phyloP scores from a whole-genome alignment of 2,797 vertebrate genomes.

The Linurgus olivaceus region DNA sequence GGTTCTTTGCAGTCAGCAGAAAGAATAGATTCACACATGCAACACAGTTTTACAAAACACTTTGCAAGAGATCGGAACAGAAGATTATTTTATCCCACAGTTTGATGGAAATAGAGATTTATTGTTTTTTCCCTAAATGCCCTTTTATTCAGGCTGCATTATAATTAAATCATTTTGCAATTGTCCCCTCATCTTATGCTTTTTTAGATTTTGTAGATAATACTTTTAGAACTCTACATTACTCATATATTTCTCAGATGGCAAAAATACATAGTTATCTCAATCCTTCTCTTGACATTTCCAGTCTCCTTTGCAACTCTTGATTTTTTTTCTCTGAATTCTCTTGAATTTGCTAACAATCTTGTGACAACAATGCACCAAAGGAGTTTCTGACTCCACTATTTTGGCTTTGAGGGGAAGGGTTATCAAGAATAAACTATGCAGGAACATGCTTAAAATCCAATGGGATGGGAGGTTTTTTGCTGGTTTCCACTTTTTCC shows the following conservation, averaged over 20 bases:
- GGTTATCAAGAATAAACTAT: neutral
- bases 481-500: neutral
- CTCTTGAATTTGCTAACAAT: neutral
- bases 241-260: neutral
- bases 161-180: neutral
- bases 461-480: neutral
- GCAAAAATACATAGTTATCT: neutral
- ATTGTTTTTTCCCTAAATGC: neutral
- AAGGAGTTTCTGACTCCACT: neutral
- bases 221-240: neutral
- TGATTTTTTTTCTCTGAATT: neutral
- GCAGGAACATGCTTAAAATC: neutral
- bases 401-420: neutral
- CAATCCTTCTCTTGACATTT: neutral
- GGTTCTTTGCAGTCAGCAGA: neutral
- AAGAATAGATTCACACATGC: neutral
- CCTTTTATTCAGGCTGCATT: neutral
- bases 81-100: neutral
- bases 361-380: neutral
- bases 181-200: neutral
- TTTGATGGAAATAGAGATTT: neutral
- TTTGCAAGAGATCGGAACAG: neutral
- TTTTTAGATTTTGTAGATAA: neutral
- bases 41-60: neutral
- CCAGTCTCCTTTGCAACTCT: neutral